These are phyloP conservation scores for Zygogramma bicolorata DNA, from an alignment of 2,888 invertebrate genomes.

Conservation along the genomic window DNA sequence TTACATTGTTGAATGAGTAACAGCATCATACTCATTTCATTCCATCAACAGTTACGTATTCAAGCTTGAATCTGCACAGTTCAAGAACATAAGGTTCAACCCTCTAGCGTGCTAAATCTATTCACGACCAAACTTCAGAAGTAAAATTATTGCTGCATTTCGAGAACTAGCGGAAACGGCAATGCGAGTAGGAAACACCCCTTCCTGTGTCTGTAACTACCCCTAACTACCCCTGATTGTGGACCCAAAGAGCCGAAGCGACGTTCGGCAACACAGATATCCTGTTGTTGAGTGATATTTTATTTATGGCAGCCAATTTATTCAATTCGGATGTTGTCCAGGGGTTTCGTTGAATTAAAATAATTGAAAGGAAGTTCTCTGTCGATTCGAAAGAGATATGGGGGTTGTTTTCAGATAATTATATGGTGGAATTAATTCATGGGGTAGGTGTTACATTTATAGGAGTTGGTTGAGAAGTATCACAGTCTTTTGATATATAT, in stretches of 20 bases:
- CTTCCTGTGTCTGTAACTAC: conserved; percentile 57
- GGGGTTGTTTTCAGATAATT: background rate
- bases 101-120: background rate
- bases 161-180: conserved; percentile 55
- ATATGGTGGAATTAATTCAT: background rate
- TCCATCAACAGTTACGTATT: too few species aligned
- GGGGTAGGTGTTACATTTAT: background rate
- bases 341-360: conserved; percentile 18
- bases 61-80: too few species aligned
- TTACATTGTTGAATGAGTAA: too few species aligned
- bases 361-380: conserved; percentile 8
- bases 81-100: background rate
- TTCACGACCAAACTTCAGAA: conserved; percentile 4
- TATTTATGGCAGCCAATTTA: conserved; percentile 28
- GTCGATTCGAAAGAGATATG: background rate
- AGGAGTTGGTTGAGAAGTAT: too few species aligned
- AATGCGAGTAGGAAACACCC: conserved; percentile 57
- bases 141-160: conserved; percentile 30
- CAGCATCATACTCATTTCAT: too few species aligned
- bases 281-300: conserved; percentile 38
- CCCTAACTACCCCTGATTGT: conserved; percentile 39
- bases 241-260: conserved; percentile 40
- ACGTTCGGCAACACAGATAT: conserved; percentile 36
- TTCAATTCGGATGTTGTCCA: conserved; percentile 17
- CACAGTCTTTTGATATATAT: too few species aligned